Percentiles rank a stretch among this genome's conserved stretches.
Evolutionary conservation across 2,113 vertebrate species (phyloP).

Genomic region (Silurus meridionalis): DNA sequence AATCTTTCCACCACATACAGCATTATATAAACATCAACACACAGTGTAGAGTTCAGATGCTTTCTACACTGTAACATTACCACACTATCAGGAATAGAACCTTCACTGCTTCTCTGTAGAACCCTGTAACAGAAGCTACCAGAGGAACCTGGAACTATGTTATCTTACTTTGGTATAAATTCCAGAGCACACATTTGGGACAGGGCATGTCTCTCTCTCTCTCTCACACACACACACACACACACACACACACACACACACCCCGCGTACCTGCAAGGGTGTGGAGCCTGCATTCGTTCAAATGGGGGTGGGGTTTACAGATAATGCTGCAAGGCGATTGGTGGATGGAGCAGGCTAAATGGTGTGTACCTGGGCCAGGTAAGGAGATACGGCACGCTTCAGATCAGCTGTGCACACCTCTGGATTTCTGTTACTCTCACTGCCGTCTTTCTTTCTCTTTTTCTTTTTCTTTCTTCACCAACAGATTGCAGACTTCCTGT

Average conservation of each 20-base stretch:
- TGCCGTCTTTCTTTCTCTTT: not conserved
- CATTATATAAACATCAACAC: not conserved
- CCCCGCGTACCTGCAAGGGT: conserved; percentile 56
- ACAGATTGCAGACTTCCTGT: conserved; percentile 26
- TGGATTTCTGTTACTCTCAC: conserved; percentile 52
- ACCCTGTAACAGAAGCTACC: not conserved
- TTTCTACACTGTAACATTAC: not conserved
- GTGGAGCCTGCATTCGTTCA: conserved; percentile 50
- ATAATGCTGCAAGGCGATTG: conserved; percentile 63
- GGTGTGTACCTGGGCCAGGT: conserved; percentile 70
- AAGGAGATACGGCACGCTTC: conserved; percentile 54
- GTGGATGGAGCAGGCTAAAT: conserved; percentile 69
- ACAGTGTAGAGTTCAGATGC: not conserved
- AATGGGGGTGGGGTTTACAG: conserved; percentile 52
- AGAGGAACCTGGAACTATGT: not conserved
- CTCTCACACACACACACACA: not conserved
- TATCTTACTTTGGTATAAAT: not conserved
- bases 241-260: not conserved
- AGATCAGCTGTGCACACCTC: conserved; percentile 46
- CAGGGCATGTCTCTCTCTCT: not conserved
- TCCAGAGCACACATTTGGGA: not conserved
- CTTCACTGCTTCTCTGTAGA: not conserved
- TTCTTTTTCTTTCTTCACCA: conserved; percentile 9
- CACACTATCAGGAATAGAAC: not conserved
- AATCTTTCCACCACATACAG: conserved; percentile 5